Evolutionary conservation across 2,797 vertebrate genomes (phyloP).

Genomic region (Poeciliopsis paucimaculata): DNA sequence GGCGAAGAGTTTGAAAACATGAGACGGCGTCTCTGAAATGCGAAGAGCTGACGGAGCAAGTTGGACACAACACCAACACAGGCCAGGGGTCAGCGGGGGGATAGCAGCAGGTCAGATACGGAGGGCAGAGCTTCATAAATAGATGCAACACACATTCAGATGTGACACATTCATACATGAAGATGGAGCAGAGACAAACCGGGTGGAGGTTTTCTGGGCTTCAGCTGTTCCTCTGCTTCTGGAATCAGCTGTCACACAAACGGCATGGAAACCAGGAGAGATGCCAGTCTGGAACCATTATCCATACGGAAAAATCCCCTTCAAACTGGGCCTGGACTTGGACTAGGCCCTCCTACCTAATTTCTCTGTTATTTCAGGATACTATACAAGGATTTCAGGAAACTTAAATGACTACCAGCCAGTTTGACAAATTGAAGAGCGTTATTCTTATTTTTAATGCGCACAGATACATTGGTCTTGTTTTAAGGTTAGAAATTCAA

Average conservation of each 20-base stretch:
- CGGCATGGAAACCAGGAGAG: background rate
- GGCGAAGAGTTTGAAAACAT: constrained; percentile 33
- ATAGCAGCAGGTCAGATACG: constrained; percentile 31
- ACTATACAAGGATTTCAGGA: background rate
- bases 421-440: background rate
- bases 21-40: constrained; percentile 24
- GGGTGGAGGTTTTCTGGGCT: constrained; percentile 16
- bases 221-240: constrained; percentile 61
- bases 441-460: background rate
- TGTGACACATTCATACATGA: constrained; percentile 25
- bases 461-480: background rate
- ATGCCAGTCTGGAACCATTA: too few relatives aligned
- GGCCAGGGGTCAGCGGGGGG: constrained; percentile 6
- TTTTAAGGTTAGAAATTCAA: background rate
- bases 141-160: constrained; percentile 40
- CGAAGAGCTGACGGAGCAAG: constrained; percentile 15
- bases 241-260: constrained; percentile 57
- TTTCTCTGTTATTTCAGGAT: background rate
- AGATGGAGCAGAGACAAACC: constrained; percentile 15
- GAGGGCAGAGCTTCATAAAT: constrained; percentile 60
- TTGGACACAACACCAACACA: constrained; percentile 30
- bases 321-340: background rate
- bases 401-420: background rate
- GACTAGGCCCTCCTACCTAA: background rate
- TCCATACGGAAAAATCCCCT: background rate